These are phyloP conservation scores for Scomber scombrus DNA, from an alignment of 2,113 vertebrate genomes.

Conservation along the genomic window DNA sequence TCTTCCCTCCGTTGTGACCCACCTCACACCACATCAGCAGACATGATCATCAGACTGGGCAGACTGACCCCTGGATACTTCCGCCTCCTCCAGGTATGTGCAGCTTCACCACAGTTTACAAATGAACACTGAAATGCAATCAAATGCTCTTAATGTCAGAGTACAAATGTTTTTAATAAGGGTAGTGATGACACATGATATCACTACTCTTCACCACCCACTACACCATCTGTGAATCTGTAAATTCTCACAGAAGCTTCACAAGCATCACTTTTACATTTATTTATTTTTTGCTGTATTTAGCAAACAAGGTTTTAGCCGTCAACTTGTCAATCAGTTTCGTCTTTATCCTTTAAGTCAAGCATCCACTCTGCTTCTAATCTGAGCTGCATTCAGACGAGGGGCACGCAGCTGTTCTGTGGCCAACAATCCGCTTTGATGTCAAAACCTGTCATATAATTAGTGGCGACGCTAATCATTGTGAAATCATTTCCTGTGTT, in stretches of 20 bases:
- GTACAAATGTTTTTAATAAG: not conserved
- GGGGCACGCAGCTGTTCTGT: not conserved
- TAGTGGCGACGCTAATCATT: constrained; percentile 57
- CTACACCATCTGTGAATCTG: not conserved
- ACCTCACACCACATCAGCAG: constrained; percentile 11
- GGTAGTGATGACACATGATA: not conserved
- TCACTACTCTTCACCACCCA: not conserved
- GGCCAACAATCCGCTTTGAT: constrained; percentile 42
- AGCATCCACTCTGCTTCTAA: not conserved
- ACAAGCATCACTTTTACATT: not conserved
- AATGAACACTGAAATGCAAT: not conserved
- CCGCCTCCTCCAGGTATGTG: constrained; percentile 91
- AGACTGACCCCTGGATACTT: constrained; percentile 95
- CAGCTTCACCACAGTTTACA: not conserved
- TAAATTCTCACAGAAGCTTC: not conserved
- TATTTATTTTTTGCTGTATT: not conserved
- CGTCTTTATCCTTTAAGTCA: not conserved
- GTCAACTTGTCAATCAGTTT: not conserved
- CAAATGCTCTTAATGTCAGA: not conserved
- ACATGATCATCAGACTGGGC: constrained; percentile 92
- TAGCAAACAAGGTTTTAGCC: not conserved
- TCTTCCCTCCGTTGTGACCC: not conserved
- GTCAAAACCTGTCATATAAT: constrained; percentile 44
- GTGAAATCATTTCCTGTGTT: constrained; percentile 29
- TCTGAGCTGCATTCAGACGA: not conserved